A percentile compares a stretch with the other conserved stretches of the same genome.
phyloP scores from a whole-genome alignment of 2,888 invertebrate genomes.

The Machimus rusticus region DNA sequence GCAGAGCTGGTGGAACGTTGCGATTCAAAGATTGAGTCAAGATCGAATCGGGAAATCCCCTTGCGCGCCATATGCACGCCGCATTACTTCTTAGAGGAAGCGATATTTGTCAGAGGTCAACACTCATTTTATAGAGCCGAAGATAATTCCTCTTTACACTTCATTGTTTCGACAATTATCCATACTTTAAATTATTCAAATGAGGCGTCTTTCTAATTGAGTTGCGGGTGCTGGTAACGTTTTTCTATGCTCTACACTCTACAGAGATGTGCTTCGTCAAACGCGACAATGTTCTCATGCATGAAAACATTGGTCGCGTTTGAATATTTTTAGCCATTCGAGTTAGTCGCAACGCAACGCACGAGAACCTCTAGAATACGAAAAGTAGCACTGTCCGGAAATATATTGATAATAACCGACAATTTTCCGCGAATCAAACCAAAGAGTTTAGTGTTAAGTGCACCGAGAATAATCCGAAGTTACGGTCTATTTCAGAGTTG shows the following conservation, averaged over 20 bases:
- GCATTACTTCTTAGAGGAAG: background rate
- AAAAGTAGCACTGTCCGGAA: background rate
- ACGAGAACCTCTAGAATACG: background rate
- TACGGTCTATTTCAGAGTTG: slow-evolving; percentile 14
- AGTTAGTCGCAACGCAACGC: background rate
- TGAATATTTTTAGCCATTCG: background rate
- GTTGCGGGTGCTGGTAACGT: background rate
- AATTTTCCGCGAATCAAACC: background rate
- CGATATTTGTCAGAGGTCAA: background rate
- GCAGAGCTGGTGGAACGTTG: background rate
- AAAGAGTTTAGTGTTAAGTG: background rate
- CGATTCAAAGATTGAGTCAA: background rate
- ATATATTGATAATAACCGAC: background rate
- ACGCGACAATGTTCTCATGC: background rate
- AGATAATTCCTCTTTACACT: background rate
- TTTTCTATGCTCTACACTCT: background rate
- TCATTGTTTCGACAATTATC: background rate
- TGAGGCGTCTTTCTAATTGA: background rate
- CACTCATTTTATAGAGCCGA: background rate
- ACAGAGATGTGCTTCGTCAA: background rate
- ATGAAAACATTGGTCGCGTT: background rate
- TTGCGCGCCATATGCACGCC: background rate
- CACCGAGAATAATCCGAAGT: background rate
- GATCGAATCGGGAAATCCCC: background rate
- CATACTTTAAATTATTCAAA: background rate